A percentile compares a stretch with the other conserved stretches of the same genome.
Evolutionary conservation across 2,797 vertebrate genomes (phyloP).

Genomic region (Heliangelus exortis): DNA sequence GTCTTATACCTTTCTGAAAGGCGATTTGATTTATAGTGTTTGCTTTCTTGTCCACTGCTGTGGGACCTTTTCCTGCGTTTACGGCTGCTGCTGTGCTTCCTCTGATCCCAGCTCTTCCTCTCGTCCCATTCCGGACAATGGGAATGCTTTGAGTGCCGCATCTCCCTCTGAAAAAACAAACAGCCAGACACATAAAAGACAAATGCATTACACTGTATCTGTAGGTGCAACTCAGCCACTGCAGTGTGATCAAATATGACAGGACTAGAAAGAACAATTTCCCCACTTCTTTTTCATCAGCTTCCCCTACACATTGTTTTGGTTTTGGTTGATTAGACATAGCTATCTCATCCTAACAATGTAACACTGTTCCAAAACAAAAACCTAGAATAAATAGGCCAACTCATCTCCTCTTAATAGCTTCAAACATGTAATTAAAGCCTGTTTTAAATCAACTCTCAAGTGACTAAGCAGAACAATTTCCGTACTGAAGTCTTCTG

Average conservation of each 20-base stretch:
- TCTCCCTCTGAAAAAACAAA: constrained; percentile 71
- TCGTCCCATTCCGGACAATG: constrained; percentile 86
- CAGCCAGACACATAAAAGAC: neutral
- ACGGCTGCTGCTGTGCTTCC: constrained; percentile 80
- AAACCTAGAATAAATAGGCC: constrained; percentile 27
- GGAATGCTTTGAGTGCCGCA: constrained; percentile 86
- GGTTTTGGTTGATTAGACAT: accelerated
- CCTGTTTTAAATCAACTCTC: constrained; percentile 17
- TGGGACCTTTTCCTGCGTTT: constrained; percentile 87
- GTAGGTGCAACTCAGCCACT: neutral
- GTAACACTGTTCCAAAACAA: constrained; percentile 10
- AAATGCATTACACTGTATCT: neutral
- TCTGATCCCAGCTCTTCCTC: constrained; percentile 85
- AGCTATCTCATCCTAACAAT: neutral
- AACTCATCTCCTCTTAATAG: constrained; percentile 38
- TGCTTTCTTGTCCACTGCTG: constrained; percentile 92
- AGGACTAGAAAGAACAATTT: neutral
- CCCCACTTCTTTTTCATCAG: neutral
- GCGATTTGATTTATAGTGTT: constrained; percentile 80
- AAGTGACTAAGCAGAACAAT: neutral
- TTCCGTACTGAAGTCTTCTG: neutral
- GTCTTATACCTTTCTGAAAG: constrained; percentile 86
- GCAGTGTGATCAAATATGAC: neutral
- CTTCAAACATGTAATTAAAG: constrained; percentile 31
- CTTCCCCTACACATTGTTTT: neutral